Evolutionary conservation across 2,888 invertebrate species (phyloP).

Genomic region (Epinotia bilunana): DNA sequence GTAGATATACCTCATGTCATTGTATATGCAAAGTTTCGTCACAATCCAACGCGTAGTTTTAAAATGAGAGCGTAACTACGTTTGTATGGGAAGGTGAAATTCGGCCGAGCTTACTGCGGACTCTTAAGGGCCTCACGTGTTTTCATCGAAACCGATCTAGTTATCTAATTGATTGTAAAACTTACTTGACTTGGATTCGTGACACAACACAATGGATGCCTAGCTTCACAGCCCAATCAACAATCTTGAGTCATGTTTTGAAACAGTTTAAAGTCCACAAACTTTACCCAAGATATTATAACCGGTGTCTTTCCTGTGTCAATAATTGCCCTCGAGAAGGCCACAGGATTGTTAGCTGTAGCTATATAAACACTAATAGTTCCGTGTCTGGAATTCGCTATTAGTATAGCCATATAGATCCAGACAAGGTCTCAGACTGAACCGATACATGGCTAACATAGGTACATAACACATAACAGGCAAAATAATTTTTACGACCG

Average conservation of each 20-base stretch:
- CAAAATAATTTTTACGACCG: too few relatives aligned
- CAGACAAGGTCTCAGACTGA: slow-evolving; percentile 1
- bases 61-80: too few relatives aligned
- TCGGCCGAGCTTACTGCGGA: too few relatives aligned
- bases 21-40: too few relatives aligned
- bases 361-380: slow-evolving; percentile 8
- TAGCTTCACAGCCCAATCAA: neutral
- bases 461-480: too few relatives aligned
- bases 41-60: too few relatives aligned
- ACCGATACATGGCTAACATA: neutral
- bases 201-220: neutral
- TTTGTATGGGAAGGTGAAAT: too few relatives aligned
- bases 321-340: slow-evolving; percentile 35
- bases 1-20: too few relatives aligned
- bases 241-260: neutral
- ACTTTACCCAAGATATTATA: slow-evolving; percentile 12
- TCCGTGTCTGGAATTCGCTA: slow-evolving; percentile 30
- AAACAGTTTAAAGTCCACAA: slow-evolving; percentile 11
- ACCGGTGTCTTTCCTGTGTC: slow-evolving; percentile 22
- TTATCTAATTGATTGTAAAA: too few relatives aligned
- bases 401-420: slow-evolving; percentile 8
- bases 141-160: too few relatives aligned
- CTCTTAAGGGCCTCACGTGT: too few relatives aligned
- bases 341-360: slow-evolving; percentile 34
- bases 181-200: neutral